Percentiles rank a stretch among this genome's conserved stretches.
phyloP scores from a whole-genome alignment of 2,797 vertebrate species.

The Dallia pectoralis region DNA sequence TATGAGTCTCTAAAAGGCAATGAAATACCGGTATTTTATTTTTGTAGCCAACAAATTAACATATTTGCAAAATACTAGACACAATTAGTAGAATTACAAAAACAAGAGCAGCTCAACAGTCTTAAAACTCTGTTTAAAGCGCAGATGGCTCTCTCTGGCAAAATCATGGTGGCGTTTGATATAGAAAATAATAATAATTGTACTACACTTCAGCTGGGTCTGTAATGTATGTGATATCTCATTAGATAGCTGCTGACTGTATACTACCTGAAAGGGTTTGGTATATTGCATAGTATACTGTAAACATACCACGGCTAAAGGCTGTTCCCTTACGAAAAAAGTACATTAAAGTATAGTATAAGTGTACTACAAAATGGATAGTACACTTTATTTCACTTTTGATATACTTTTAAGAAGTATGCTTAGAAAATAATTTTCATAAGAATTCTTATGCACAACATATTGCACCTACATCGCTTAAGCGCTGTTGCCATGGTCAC shows the following conservation, averaged over 20 bases:
- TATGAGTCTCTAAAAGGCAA: not conserved
- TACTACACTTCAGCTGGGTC: not conserved
- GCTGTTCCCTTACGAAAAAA: no score
- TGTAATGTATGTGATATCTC: not conserved
- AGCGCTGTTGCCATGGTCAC: no score
- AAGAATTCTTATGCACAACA: no score
- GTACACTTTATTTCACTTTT: no score
- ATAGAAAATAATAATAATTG: not conserved
- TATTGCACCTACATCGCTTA: not conserved
- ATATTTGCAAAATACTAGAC: not conserved
- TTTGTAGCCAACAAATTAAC: not conserved
- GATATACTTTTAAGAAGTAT: no score
- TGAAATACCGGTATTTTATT: not conserved
- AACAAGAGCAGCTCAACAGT: not conserved
- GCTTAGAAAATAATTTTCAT: no score
- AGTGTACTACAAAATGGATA: no score
- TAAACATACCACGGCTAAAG: no score
- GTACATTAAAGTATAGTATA: no score
- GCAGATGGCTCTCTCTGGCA: slow-evolving; percentile 2
- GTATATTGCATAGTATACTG: no score
- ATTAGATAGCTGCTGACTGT: no score
- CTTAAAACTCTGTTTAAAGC: not conserved
- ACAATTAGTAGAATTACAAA: not conserved
- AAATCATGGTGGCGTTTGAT: not conserved
- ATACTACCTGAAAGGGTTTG: no score